Evolutionary conservation across 2,888 invertebrate genomes (phyloP), one percentile per base, ranked within the genome.

Genomic region (Omphaloscelis lunosa): DNA sequence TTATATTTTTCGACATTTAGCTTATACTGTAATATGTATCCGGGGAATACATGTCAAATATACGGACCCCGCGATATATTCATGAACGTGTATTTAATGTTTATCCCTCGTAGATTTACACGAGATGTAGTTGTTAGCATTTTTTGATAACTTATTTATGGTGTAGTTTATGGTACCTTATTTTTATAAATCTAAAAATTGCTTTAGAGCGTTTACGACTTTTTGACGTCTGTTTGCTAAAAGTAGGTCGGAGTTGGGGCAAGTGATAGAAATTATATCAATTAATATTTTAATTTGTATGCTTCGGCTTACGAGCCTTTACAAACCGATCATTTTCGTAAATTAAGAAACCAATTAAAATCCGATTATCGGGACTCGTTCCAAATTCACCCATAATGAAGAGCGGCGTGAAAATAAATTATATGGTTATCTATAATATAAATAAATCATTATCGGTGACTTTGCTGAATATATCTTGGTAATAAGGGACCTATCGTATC

Each of bases 291-390:
- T 23, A 62, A 80, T 74, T 82, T 67, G 29, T 48, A 15, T 69
- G 34, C 29, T 63, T 61, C 41, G 34, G 41, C 39, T 65, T 53
- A 48, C 20, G 27, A 53, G 7, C 56, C 53, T 29, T 70, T 56
- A 71, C 59, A 72, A 80, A 70, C 39, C 56, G 76, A 80, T 83
- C 66, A 34, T 59, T 75, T 82, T 67, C 58, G 53, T 63, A 59
- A 83, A 78, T 87, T 83, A 77, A 75, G 80, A 77, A 81, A 80
- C 76, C 74, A 81, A 83, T 83, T 83, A 83, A 77, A 73, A 83
- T 12, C 39, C 69, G 41, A 77, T 74, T 77, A 80, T 74, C 61
- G 58, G 23, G 27, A 45, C 56, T 75, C 67, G 9, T 67, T 48
- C 71, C 65, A 73, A 80, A 80, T 83, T 76, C 58, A 68, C 45